Percentiles rank a stretch among this genome's conserved stretches.
Evolutionary conservation across 2,888 invertebrate species (phyloP).

Genomic region (Drosophila neutralis): DNA sequence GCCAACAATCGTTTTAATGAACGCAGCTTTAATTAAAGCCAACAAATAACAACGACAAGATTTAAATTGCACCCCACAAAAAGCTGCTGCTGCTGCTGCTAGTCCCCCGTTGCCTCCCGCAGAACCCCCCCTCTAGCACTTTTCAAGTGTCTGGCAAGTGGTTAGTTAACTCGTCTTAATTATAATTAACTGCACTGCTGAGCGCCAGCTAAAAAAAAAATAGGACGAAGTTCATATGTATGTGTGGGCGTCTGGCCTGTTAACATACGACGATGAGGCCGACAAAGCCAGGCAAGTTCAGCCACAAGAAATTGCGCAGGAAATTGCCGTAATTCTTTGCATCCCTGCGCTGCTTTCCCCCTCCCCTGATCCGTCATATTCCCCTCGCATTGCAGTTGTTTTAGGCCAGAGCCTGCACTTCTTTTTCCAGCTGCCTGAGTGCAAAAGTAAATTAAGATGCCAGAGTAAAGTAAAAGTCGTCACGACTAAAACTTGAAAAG

Average conservation of each 20-base stretch:
- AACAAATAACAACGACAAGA: constrained; percentile 40
- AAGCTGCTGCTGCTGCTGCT: neutral
- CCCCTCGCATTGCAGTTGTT: constrained; percentile 27
- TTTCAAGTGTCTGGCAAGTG: constrained; percentile 67
- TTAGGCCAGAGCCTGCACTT: constrained; percentile 64
- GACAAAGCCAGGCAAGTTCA: constrained; percentile 62
- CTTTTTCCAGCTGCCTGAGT: constrained; percentile 70
- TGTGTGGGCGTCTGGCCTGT: constrained; percentile 22
- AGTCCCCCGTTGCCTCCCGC: neutral
- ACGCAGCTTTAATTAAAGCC: constrained; percentile 67
- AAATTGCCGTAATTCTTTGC: constrained; percentile 65
- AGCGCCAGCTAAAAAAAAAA: constrained; percentile 39
- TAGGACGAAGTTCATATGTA: neutral
- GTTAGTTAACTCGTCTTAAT: constrained; percentile 83
- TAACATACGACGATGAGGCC: constrained; percentile 22
- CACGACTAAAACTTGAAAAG: constrained; percentile 60
- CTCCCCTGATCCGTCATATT: neutral
- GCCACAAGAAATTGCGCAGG: constrained; percentile 71
- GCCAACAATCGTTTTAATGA: constrained; percentile 61
- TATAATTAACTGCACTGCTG: constrained; percentile 83
- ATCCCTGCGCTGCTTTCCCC: neutral
- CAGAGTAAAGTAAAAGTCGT: constrained; percentile 67
- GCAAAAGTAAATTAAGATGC: constrained; percentile 79
- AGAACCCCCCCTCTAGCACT: constrained; percentile 1
- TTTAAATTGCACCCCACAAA: constrained; percentile 49